A percentile compares a stretch with the other conserved stretches of the same genome.
Evolutionary conservation across 2,888 invertebrate genomes (phyloP).

Genomic region (Agrochola macilenta): DNA sequence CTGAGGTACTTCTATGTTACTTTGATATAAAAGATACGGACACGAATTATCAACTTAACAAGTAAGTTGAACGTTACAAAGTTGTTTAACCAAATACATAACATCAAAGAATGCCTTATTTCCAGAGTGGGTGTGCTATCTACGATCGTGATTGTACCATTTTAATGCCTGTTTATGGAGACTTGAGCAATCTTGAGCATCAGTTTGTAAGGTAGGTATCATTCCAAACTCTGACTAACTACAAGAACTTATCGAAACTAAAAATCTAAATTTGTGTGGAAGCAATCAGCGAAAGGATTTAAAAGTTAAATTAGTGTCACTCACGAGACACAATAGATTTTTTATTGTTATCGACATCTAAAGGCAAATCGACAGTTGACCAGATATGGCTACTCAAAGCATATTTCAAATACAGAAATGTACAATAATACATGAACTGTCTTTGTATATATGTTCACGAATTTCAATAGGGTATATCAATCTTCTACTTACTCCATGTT

Average conservation of each 20-base stretch:
- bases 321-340: too few species aligned
- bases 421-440: too few species aligned
- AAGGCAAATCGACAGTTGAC: too few species aligned
- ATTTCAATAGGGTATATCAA: background rate
- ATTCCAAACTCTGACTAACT: background rate
- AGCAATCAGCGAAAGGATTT: constrained; percentile 1
- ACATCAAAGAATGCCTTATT: constrained; percentile 24
- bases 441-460: background rate
- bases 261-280: constrained; percentile 6
- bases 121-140: constrained; percentile 41
- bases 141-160: constrained; percentile 26
- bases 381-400: too few species aligned
- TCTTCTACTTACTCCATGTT: background rate
- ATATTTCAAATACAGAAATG: too few species aligned
- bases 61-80: background rate
- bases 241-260: constrained; percentile 5
- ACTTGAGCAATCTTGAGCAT: constrained; percentile 24
- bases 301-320: too few species aligned
- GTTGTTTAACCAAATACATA: constrained; percentile 43
- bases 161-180: constrained; percentile 32
- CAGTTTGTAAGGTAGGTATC: background rate
- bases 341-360: too few species aligned
- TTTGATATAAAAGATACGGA: background rate
- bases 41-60: background rate
- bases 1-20: background rate